Conservation (phyloP, 2,797 vertebrate species). For the Sebastiscus tertius region DNA sequence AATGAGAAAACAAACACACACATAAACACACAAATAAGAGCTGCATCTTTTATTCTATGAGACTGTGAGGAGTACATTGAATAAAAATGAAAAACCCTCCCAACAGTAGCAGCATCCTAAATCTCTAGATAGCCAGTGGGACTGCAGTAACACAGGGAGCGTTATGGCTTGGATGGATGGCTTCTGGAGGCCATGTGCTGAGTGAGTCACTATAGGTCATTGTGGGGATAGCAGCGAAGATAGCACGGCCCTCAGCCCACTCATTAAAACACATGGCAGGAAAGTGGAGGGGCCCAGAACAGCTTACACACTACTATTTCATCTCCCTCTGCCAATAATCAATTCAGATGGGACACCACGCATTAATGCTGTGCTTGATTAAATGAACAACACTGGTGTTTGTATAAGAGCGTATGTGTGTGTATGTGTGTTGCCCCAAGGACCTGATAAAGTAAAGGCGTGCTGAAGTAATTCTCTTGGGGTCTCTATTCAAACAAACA, state of each 20-base stretch:
- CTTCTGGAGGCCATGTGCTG: slow-evolving; percentile 66
- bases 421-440: slow-evolving; percentile 31
- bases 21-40: background rate
- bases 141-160: slow-evolving; percentile 54
- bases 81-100: slow-evolving; percentile 48
- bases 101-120: slow-evolving; percentile 25
- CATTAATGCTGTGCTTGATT: slow-evolving; percentile 64
- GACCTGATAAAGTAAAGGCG: slow-evolving; percentile 42
- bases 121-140: slow-evolving; percentile 51
- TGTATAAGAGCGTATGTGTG: background rate
- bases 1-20: slow-evolving; percentile 39
- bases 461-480: slow-evolving; percentile 37
- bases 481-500: slow-evolving; percentile 50
- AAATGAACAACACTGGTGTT: slow-evolving; percentile 42
- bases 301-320: slow-evolving; percentile 65
- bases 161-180: slow-evolving; percentile 65
- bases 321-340: slow-evolving; percentile 62
- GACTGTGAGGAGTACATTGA: slow-evolving; percentile 32
- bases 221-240: slow-evolving; percentile 58
- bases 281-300: slow-evolving; percentile 50
- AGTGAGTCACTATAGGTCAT: slow-evolving; percentile 72
- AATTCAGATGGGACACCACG: slow-evolving; percentile 55
- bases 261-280: slow-evolving; percentile 69
- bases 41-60: slow-evolving; percentile 17
- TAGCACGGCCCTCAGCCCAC: slow-evolving; percentile 49